These are phyloP conservation scores for Okapia johnstoni DNA, from an alignment of 2,113 vertebrate species.

Conservation along the genomic window DNA sequence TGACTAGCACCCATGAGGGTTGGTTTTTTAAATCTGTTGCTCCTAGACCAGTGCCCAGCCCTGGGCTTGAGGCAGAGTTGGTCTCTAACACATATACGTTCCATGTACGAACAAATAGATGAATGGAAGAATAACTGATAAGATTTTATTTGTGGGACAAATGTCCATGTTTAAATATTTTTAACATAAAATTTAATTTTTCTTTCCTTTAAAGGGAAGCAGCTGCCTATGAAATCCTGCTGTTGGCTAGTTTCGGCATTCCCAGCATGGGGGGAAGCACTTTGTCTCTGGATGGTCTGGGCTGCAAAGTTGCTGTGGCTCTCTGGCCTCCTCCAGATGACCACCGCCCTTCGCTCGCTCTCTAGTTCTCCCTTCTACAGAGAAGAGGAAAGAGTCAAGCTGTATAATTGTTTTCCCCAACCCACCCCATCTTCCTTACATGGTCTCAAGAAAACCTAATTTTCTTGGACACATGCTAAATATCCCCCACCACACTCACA, in stretches of 20 bases:
- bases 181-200: slow-evolving; percentile 33
- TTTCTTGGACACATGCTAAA: background rate
- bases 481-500: background rate
- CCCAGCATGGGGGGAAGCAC: background rate
- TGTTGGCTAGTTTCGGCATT: background rate
- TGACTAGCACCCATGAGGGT: background rate
- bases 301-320: background rate
- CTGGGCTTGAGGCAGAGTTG: background rate
- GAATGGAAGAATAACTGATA: background rate
- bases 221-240: slow-evolving; percentile 30
- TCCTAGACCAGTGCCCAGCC: background rate
- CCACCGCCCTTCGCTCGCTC: background rate
- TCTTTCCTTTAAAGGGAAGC: slow-evolving; percentile 24
- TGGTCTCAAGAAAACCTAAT: background rate
- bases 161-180: slow-evolving; percentile 3
- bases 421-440: background rate
- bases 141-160: slow-evolving; percentile 1
- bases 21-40: background rate
- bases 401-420: background rate
- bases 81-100: background rate
- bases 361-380: background rate
- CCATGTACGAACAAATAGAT: background rate
- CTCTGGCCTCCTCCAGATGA: background rate
- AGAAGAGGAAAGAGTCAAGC: background rate
- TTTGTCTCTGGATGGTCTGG: background rate